These are phyloP conservation scores for Oophaga sylvatica DNA, from an alignment of 2,797 vertebrate genomes.

Conservation along the genomic window DNA sequence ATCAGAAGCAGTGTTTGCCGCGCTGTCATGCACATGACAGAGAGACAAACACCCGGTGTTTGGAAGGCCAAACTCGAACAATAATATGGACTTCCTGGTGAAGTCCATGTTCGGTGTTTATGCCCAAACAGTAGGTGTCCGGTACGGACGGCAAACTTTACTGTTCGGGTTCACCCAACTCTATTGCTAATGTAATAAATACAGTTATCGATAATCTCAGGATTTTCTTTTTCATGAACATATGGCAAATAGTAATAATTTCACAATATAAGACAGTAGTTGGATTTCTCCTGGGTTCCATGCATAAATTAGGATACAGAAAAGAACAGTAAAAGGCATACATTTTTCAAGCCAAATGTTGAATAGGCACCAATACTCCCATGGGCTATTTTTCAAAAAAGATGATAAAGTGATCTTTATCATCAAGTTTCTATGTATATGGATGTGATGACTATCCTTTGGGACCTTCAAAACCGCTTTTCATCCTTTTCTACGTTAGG, in stretches of 20 bases:
- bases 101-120: no score
- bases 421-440: slow-evolving; percentile 57
- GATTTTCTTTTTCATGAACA: background rate
- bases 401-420: slow-evolving; percentile 55
- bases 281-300: background rate
- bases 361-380: slow-evolving; percentile 28
- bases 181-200: background rate
- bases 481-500: slow-evolving; percentile 36
- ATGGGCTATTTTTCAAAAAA: slow-evolving; percentile 46
- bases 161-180: no score
- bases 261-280: background rate
- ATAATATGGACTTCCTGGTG: no score
- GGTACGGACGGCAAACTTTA: no score
- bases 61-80: no score
- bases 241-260: background rate
- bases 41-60: no score
- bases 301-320: slow-evolving; percentile 21
- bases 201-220: background rate
- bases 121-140: no score
- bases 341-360: slow-evolving; percentile 14
- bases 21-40: no score
- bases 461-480: slow-evolving; percentile 55
- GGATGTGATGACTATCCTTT: slow-evolving; percentile 44
- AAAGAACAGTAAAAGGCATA: background rate
- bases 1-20: no score